Percentiles rank a stretch among this genome's conserved stretches.
phyloP scores from a whole-genome alignment of 2,797 vertebrate species.

The Mormyrops attenuatus region DNA sequence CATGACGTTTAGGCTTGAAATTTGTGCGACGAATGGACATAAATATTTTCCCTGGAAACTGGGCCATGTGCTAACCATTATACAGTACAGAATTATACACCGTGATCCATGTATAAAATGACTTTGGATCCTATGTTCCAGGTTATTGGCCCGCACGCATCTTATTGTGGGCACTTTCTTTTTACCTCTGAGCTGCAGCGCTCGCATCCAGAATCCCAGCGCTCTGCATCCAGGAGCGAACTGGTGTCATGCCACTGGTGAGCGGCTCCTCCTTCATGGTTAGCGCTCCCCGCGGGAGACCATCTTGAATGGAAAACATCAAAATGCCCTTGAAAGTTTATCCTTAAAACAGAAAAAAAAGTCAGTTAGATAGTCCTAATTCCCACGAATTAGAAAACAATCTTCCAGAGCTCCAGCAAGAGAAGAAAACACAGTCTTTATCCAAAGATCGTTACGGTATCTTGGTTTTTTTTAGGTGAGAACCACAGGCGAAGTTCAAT shows the following conservation, averaged over 20 bases:
- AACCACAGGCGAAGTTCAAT: conserved; percentile 55
- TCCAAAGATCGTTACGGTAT: conserved; percentile 60
- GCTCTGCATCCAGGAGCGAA: conserved; percentile 92
- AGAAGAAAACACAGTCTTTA: conserved; percentile 55
- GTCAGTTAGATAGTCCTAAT: conserved; percentile 61
- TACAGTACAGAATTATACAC: not conserved
- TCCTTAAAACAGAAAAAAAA: conserved; percentile 42
- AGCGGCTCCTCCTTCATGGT: conserved; percentile 97
- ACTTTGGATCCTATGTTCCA: not conserved
- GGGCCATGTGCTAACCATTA: not conserved
- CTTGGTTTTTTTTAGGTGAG: conserved; percentile 56
- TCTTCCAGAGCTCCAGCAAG: conserved; percentile 47
- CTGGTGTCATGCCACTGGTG: conserved; percentile 81
- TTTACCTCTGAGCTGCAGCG: conserved; percentile 92
- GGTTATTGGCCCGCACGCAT: not conserved
- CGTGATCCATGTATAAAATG: not conserved
- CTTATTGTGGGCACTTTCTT: conserved; percentile 18
- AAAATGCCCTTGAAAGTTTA: conserved; percentile 58
- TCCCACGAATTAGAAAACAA: conserved; percentile 16
- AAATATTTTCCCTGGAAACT: not conserved
- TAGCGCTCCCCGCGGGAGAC: conserved; percentile 83
- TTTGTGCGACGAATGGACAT: not conserved
- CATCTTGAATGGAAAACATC: conserved; percentile 95
- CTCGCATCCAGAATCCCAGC: conserved; percentile 87
- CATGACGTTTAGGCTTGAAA: not conserved